Evolutionary conservation across 1,140 invertebrate species (phyloP), one percentile per base, ranked within the genome.

Genomic region (Rhyzopertha dominica): DNA sequence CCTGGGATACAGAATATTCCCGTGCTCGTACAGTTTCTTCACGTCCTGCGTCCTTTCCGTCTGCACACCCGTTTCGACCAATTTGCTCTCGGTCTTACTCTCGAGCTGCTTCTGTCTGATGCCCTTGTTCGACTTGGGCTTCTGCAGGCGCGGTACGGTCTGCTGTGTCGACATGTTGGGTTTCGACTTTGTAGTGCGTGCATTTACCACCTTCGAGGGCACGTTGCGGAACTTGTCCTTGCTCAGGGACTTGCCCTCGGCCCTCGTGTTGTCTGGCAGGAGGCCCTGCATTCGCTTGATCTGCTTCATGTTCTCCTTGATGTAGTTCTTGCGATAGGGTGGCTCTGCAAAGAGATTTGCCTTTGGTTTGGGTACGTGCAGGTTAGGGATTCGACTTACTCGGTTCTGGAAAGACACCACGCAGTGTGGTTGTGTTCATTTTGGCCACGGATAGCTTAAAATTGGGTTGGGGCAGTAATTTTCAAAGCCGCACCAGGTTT

Each of bases 241-340:
- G 54, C 26, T 68, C 38, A 16, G 44, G 49, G 47, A 53, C 62
- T n/a, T 30, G 2, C 47, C 34, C 24, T 49, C 29, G 13, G 41
- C 32, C 12, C 42, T 43, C 31, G 67, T 67, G n/a, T 65, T 57
- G 24, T 70, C 64, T 52, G 70, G 70, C 0, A 71, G 62, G 40
- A 72, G 65, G 23, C 67, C 68, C 49, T 75, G 73, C 43, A 75
- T 71, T 41, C 66, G 67, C 54, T 75, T 75, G 19, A 76, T 62
- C 35, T 73, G 72, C 52, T 68, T 71, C 59, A 75, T 71, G 44
- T 76, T 76, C 66, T 76, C 74, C 57, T 64, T 72, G 35, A 76
- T 74, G 47, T 75, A 76, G 58, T 76, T 76, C 55, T 69, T 69
- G 61, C 69, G 71, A 55, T 71, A 67, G 47, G 69, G 67, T 54